These are phyloP conservation scores for Forficula auricularia DNA, from an alignment of 1,140 invertebrate genomes.

Conservation along the genomic window DNA sequence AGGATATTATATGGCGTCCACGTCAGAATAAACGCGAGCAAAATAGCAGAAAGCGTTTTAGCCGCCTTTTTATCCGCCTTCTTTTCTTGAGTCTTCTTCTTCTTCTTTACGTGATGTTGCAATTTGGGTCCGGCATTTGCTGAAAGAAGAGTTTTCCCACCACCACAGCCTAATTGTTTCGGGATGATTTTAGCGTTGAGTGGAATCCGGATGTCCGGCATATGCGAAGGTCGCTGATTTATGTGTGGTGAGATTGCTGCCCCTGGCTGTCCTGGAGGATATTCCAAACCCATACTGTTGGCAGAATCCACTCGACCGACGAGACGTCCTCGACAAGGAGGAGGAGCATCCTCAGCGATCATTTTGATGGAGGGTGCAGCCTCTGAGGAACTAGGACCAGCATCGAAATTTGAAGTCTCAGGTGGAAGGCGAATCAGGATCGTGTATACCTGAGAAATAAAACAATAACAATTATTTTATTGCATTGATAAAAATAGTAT, in stretches of 20 bases:
- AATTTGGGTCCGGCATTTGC: slow-evolving; percentile 28
- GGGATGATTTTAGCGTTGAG: slow-evolving; percentile 71
- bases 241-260: slow-evolving; percentile 15
- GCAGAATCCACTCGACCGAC: slow-evolving; percentile 7
- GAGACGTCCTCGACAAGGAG: slow-evolving; percentile 6
- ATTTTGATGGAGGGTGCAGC: slow-evolving; percentile 61
- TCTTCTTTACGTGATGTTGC: slow-evolving; percentile 39
- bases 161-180: slow-evolving; percentile 46
- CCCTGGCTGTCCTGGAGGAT: neutral
- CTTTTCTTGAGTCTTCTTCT: slow-evolving; percentile 86
- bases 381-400: slow-evolving; percentile 25
- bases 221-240: slow-evolving; percentile 46
- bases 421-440: slow-evolving; percentile 75
- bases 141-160: slow-evolving; percentile 32
- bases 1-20: slow-evolving; percentile 99
- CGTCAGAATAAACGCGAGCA: slow-evolving; percentile 93
- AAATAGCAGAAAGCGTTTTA: slow-evolving; percentile 91
- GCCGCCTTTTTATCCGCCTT: slow-evolving; percentile 97
- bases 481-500: no score
- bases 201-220: slow-evolving; percentile 62
- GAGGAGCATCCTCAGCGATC: slow-evolving; percentile 52
- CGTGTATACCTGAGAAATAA: slow-evolving; percentile 48
- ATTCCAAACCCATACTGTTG: slow-evolving; percentile 7
- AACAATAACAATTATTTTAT: no score
- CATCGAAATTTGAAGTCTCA: slow-evolving; percentile 25